phyloP scores from a whole-genome alignment of 2,113 vertebrate species.

The Crotalus horridus region DNA sequence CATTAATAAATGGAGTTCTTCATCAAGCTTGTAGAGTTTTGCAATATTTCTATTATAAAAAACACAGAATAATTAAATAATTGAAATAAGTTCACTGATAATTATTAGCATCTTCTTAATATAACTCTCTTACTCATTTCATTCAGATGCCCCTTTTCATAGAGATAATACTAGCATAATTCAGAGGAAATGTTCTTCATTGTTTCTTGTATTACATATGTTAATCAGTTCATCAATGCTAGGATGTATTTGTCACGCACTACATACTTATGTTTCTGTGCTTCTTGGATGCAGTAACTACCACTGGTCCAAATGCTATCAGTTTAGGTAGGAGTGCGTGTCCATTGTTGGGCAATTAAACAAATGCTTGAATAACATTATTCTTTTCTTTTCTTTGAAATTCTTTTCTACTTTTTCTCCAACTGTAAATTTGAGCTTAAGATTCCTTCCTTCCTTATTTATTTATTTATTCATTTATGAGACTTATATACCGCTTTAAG shows the following conservation, averaged over 20 bases:
- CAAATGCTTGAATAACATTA: neutral
- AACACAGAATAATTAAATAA: neutral
- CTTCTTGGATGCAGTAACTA: neutral
- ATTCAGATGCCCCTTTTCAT: neutral
- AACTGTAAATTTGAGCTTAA: neutral
- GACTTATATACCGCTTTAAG: no score
- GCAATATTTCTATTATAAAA: neutral
- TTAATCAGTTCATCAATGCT: neutral
- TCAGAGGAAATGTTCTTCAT: neutral
- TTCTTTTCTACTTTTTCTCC: neutral
- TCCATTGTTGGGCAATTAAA: neutral
- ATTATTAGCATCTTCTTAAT: neutral
- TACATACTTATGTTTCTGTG: neutral
- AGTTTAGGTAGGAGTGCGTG: neutral
- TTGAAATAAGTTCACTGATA: neutral
- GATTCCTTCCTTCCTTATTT: neutral
- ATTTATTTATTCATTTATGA: no score
- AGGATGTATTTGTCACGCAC: neutral
- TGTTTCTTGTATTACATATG: neutral
- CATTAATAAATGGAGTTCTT: neutral
- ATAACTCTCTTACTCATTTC: neutral
- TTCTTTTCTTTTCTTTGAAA: neutral
- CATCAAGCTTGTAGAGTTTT: neutral
- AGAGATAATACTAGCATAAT: neutral
- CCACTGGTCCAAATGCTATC: neutral